Percentiles rank a stretch among this genome's conserved stretches.
Evolutionary conservation across 1,140 invertebrate species (phyloP).

Genomic region (Drosophila sucinea): DNA sequence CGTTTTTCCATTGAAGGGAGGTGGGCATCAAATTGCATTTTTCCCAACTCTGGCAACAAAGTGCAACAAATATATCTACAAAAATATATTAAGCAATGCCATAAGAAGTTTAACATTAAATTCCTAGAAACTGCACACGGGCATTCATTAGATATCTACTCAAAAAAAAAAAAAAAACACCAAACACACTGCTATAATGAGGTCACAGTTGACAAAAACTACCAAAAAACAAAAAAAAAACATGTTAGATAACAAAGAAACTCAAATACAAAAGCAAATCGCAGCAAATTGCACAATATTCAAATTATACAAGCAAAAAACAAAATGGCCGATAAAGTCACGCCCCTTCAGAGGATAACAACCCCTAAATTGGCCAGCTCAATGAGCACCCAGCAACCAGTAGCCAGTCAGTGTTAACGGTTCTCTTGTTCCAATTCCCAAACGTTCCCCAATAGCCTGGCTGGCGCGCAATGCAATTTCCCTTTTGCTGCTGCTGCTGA

Average conservation of each 20-base stretch:
- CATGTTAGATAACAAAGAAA: slow-evolving; percentile 40
- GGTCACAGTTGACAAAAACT: slow-evolving; percentile 54
- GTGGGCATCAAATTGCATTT: slow-evolving; percentile 44
- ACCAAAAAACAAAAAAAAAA: slow-evolving; percentile 1
- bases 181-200: slow-evolving; percentile 41
- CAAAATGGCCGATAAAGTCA: slow-evolving; percentile 45
- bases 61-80: background rate
- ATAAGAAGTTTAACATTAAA: slow-evolving; percentile 74
- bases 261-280: slow-evolving; percentile 18
- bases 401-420: slow-evolving; percentile 17
- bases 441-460: slow-evolving; percentile 43
- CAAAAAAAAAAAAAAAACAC: background rate
- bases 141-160: slow-evolving; percentile 70
- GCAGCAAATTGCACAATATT: slow-evolving; percentile 22
- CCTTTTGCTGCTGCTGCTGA: slow-evolving; percentile 23
- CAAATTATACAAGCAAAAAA: slow-evolving; percentile 21
- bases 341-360: slow-evolving; percentile 33
- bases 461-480: slow-evolving; percentile 56
- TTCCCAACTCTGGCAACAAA: slow-evolving; percentile 22
- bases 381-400: slow-evolving; percentile 31
- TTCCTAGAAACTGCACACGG: slow-evolving; percentile 62
- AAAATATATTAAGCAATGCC: slow-evolving; percentile 57
- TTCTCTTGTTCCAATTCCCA: slow-evolving; percentile 29
- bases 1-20: slow-evolving; percentile 10
- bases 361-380: slow-evolving; percentile 50